phyloP scores from a whole-genome alignment of 2,797 vertebrate species.

The Xiphorhynchus erythropygius region DNA sequence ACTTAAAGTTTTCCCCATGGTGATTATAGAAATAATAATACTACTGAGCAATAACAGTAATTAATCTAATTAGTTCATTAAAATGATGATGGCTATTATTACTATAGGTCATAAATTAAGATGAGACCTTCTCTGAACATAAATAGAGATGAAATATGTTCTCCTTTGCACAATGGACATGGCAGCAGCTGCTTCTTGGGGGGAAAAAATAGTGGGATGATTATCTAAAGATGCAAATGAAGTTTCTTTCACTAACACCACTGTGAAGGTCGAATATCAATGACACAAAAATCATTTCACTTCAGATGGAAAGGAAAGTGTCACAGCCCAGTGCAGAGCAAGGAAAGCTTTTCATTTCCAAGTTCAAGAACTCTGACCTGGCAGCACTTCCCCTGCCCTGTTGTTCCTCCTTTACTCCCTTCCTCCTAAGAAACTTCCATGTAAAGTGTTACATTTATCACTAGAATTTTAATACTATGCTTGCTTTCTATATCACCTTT shows the following conservation, averaged over 20 bases:
- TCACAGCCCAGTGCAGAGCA: background rate
- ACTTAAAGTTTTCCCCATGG: constrained; percentile 10
- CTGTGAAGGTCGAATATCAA: background rate
- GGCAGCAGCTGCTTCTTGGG: constrained; percentile 49
- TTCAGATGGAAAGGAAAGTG: background rate
- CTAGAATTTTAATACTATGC: background rate
- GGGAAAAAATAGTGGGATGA: constrained; percentile 40
- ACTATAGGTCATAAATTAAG: constrained; percentile 61
- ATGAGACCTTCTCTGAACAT: constrained; percentile 48
- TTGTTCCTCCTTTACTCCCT: background rate
- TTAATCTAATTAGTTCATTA: constrained; percentile 64
- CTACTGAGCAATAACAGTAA: constrained; percentile 42
- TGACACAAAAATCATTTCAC: background rate
- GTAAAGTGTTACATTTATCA: background rate
- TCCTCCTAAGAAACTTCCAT: background rate
- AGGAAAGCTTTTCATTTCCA: background rate
- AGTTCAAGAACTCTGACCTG: background rate
- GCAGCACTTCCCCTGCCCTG: background rate
- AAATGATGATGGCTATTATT: constrained; percentile 52
- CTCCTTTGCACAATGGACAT: constrained; percentile 51
- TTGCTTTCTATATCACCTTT: background rate
- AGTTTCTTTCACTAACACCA: constrained; percentile 26
- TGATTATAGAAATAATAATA: constrained; percentile 49
- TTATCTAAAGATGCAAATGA: constrained; percentile 51
- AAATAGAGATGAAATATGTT: constrained; percentile 60